These are phyloP conservation scores for Drosophila pachea DNA, from an alignment of 1,140 invertebrate species.

Conservation along the genomic window DNA sequence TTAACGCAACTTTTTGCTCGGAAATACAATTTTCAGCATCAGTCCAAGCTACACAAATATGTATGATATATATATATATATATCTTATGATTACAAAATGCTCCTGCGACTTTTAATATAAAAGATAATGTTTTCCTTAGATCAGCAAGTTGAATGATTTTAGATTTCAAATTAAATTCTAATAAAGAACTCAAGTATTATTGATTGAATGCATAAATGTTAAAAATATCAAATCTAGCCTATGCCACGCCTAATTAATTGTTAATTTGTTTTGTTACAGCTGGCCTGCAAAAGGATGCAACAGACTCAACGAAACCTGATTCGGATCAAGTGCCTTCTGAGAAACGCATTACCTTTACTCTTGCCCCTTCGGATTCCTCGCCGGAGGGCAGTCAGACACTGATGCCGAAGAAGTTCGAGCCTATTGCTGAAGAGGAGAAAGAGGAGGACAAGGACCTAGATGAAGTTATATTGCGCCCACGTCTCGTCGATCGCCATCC, in stretches of 20 bases:
- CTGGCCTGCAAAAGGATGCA: constrained; percentile 50
- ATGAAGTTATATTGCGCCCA: constrained; percentile 75
- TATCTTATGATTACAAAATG: no score
- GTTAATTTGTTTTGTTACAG: constrained; percentile 16
- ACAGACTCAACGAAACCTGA: constrained; percentile 43
- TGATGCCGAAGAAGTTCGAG: constrained; percentile 70
- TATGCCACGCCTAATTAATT: no score
- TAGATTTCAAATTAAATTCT: neutral
- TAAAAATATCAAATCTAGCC: no score
- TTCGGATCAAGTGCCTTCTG: constrained; percentile 13
- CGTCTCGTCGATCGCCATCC: constrained; percentile 67
- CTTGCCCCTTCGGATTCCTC: constrained; percentile 61
- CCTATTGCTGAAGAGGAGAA: constrained; percentile 71
- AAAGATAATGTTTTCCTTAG: no score
- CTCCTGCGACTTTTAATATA: no score
- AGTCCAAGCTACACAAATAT: no score
- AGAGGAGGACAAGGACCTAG: constrained; percentile 55
- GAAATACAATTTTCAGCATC: no score
- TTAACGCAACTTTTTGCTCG: no score
- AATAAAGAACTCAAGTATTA: neutral
- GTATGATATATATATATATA: no score
- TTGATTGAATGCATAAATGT: no score
- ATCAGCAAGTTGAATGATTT: no score
- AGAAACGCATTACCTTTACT: constrained; percentile 74
- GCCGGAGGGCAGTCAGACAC: constrained; percentile 67